Evolutionary conservation across 1,140 invertebrate species (phyloP).

Genomic region (Acromyrmex charruanus): DNA sequence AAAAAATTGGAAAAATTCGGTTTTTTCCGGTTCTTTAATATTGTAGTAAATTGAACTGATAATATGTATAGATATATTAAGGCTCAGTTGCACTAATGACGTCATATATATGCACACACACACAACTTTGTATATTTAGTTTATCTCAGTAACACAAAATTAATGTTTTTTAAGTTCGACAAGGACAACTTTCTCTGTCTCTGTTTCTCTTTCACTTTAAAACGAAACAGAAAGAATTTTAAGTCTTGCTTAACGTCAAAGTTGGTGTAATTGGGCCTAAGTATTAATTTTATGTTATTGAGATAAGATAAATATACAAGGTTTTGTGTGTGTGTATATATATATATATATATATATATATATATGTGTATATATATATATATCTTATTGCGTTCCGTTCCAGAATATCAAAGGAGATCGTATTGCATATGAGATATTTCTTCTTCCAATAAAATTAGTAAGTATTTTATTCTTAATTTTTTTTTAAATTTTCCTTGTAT

Average conservation of each 20-base stretch:
- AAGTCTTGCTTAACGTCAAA: too few species aligned
- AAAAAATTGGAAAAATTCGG: too few species aligned
- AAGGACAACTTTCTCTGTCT: too few species aligned
- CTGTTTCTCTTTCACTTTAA: too few species aligned
- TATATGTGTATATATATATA: neutral
- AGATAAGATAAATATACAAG: constrained; percentile 4
- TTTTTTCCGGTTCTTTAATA: too few species aligned
- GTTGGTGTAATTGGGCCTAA: too few species aligned
- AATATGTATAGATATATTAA: neutral
- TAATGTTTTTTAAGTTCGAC: too few species aligned
- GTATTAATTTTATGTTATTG: neutral
- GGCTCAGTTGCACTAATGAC: too few species aligned
- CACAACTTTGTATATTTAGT: too few species aligned
- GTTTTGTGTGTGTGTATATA: neutral
- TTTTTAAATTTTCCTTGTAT: neutral
- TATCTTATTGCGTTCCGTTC: neutral
- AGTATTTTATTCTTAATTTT: neutral
- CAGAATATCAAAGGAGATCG: neutral
- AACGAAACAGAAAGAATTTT: too few species aligned
- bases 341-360: neutral
- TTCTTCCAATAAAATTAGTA: neutral
- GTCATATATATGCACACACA: too few species aligned
- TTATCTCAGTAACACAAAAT: too few species aligned
- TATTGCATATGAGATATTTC: neutral
- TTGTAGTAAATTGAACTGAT: neutral